Base-by-base conservation (phyloP, 2,113 vertebrate species). In the Sebastes schlegelii region DNA sequence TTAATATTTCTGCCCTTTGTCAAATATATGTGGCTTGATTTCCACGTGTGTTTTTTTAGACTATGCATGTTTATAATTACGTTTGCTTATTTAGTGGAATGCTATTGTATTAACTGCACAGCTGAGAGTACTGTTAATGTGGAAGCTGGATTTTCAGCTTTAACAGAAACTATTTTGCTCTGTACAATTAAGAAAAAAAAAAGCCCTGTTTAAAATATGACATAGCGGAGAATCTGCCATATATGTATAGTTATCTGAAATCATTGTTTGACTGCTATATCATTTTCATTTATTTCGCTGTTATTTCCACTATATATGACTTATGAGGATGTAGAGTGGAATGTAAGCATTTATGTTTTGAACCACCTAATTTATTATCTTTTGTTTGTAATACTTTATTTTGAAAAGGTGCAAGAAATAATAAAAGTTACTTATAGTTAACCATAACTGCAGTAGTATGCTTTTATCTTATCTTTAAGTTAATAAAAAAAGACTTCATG, bases 361-460 rank as follows among this genome's bases (percentile, higher is more conserved):
- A 86, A 84, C 80, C 84, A 77, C 88, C 88, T 94, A 93, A 95
- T 91, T 94, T 95, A 94, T 95, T 93, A 64, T 92, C 57, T 88
- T 90, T 92, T 91, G 68, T 89, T 89, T 92, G 87, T 91, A 83
- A 88, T 84, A 89, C 74, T 81, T 94, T 83, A 75, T 84, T 88
- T 92, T 91, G 58, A 72, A 79, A 86, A 82, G 13, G 46, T 88
- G 64, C 51, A 91, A 83, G 74, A 85, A 77, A 86, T 86, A 93
- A 92, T 93, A 93, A 92, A 94, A 86, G 63, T 76, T 81, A 74
- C 80, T 78, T 79, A 82, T 79, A 84, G 78, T 70, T 83, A 87
- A 82, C 63, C 55, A 13, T 16, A 57, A 61, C 48, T 63, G 13
- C 51, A 6, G 42, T 58, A 51, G 12, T 45, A 42, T 34, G 12